Evolutionary conservation across 2,797 vertebrate genomes (phyloP).

Genomic region (Anisognathus igniventris): DNA sequence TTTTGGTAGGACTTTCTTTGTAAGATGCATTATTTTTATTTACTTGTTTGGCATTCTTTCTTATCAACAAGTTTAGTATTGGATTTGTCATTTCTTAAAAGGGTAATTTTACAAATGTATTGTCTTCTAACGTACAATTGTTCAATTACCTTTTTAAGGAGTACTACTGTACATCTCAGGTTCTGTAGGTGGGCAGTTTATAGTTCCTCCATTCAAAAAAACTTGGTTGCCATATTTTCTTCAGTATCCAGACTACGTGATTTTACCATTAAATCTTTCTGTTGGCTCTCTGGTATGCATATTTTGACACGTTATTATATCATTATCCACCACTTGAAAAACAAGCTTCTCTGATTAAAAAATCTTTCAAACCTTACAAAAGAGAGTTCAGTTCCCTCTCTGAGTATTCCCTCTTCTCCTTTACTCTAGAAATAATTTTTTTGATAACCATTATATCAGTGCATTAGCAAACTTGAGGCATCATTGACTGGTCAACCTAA

Average conservation of each 20-base stretch:
- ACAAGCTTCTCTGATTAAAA: neutral
- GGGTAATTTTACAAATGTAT: neutral
- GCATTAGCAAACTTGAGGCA: neutral
- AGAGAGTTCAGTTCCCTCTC: neutral
- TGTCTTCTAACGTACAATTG: neutral
- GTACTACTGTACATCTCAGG: neutral
- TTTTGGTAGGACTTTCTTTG: neutral
- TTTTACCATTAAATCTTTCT: neutral
- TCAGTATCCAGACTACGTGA: neutral
- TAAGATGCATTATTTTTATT: neutral
- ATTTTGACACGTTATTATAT: neutral
- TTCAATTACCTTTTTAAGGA: neutral
- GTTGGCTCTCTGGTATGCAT: neutral
- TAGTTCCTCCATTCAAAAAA: neutral
- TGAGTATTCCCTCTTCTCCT: neutral
- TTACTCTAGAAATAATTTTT: neutral
- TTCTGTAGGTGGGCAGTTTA: neutral
- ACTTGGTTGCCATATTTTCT: neutral
- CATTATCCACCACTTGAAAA: neutral
- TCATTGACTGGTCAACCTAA: neutral
- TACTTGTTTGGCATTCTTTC: neutral
- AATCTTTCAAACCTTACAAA: neutral
- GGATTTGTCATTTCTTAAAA: neutral
- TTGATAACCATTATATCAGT: neutral
- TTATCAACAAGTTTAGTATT: neutral